phyloP scores from a whole-genome alignment of 2,888 invertebrate species.

The Metallyticus violacea region DNA sequence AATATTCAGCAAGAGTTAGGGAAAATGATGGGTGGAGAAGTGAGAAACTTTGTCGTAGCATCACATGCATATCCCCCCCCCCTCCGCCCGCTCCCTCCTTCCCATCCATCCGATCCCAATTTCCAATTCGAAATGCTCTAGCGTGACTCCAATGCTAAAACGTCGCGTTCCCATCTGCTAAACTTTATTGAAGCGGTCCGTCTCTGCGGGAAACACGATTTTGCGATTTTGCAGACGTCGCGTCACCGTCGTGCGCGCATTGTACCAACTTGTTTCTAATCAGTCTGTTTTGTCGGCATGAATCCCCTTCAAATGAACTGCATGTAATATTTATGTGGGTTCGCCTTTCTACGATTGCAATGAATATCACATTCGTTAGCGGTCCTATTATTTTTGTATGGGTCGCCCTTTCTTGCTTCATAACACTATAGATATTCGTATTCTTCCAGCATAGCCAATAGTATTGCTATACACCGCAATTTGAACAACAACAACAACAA shows the following conservation, averaged over 20 bases:
- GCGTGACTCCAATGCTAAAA: constrained; percentile 16
- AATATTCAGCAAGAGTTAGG: constrained; percentile 29
- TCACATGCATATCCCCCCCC: background rate
- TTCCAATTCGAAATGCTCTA: background rate
- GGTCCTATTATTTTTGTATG: background rate
- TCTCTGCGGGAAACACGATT: background rate
- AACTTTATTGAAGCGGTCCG: background rate
- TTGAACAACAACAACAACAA: background rate
- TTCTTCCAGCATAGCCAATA: background rate
- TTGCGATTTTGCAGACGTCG: background rate
- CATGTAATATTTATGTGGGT: background rate
- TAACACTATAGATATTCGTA: background rate
- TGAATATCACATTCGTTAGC: background rate
- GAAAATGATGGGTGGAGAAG: constrained; percentile 15
- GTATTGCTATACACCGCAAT: no score
- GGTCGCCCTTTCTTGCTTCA: background rate
- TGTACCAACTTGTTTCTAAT: background rate
- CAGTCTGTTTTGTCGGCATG: constrained; percentile 8
- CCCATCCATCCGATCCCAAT: background rate
- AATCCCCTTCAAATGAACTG: constrained; percentile 18
- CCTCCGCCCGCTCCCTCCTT: background rate
- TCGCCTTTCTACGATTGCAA: background rate
- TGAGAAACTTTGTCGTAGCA: constrained; percentile 26
- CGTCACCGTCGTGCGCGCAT: background rate
- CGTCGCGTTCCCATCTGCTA: background rate